Evolutionary conservation across 1,140 invertebrate genomes (phyloP).

Genomic region (Zophobas atratus): DNA sequence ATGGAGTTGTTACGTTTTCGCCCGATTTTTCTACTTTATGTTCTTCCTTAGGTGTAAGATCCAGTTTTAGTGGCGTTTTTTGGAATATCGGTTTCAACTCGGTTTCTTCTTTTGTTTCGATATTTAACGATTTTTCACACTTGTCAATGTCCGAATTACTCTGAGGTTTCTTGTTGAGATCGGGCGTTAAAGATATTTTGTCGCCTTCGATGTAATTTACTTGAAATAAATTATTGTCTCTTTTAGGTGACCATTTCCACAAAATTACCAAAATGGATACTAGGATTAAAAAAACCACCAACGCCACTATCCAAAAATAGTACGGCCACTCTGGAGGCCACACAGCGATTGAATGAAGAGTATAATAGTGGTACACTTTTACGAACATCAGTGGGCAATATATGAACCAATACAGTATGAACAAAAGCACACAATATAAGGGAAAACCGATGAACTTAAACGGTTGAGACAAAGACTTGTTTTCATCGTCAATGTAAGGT

Average conservation of each 20-base stretch:
- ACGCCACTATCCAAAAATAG: conserved; percentile 63
- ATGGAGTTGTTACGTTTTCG: conserved; percentile 53
- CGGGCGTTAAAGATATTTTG: neutral
- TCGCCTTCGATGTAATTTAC: conserved; percentile 5
- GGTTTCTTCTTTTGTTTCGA: too few species aligned
- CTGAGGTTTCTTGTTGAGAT: neutral
- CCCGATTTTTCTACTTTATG: neutral
- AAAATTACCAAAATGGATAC: conserved; percentile 58
- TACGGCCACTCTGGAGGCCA: conserved; percentile 56
- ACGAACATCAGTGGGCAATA: conserved; percentile 62
- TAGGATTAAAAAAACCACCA: conserved; percentile 65
- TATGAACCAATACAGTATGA: conserved; percentile 68
- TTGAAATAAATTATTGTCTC: neutral
- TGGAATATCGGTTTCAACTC: too few species aligned
- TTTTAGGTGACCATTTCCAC: conserved; percentile 57
- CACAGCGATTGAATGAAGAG: neutral
- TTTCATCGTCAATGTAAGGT: neutral
- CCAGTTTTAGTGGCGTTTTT: neutral
- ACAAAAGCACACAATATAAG: conserved; percentile 59
- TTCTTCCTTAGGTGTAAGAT: neutral
- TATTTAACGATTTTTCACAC: too few species aligned
- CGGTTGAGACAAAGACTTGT: conserved; percentile 55
- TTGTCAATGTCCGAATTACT: too few species aligned
- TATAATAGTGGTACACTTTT: conserved; percentile 46
- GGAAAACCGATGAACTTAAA: conserved; percentile 58